Conservation (phyloP, 2,888 invertebrate genomes). For the Maniola hyperantus region DNA sequence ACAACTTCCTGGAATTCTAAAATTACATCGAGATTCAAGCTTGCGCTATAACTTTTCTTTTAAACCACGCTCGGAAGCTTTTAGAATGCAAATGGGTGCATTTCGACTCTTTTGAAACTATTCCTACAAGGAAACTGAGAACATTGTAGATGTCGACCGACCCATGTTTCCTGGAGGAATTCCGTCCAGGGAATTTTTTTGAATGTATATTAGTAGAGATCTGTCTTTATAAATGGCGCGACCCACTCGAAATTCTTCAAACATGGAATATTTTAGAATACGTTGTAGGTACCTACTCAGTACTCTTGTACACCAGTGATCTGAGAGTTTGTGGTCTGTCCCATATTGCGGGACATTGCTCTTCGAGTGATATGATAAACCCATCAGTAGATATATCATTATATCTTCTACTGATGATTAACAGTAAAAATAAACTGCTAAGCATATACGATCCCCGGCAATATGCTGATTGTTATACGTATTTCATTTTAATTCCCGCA, state of each 20-base stretch:
- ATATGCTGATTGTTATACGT: not conserved
- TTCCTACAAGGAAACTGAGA: slow-evolving; percentile 65
- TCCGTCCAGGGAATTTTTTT: not conserved
- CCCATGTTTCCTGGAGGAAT: not conserved
- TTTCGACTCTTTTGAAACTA: slow-evolving; percentile 71
- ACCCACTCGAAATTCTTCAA: too few relatives aligned
- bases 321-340: too few relatives aligned
- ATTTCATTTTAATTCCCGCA: not conserved
- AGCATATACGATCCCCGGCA: not conserved
- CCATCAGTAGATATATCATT: too few relatives aligned
- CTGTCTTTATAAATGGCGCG: too few relatives aligned
- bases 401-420: too few relatives aligned
- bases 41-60: slow-evolving; percentile 59
- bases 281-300: too few relatives aligned
- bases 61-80: slow-evolving; percentile 57
- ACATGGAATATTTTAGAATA: too few relatives aligned
- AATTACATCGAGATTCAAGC: slow-evolving; percentile 31
- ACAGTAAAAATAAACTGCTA: too few relatives aligned
- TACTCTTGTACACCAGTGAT: too few relatives aligned
- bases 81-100: slow-evolving; percentile 75
- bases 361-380: too few relatives aligned
- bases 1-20: slow-evolving; percentile 28
- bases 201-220: too few relatives aligned
- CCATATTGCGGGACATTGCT: too few relatives aligned
- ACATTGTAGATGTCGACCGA: slow-evolving; percentile 60